Evolutionary conservation across 2,797 vertebrate species (phyloP).

Genomic region (Lacerta bilineata): DNA sequence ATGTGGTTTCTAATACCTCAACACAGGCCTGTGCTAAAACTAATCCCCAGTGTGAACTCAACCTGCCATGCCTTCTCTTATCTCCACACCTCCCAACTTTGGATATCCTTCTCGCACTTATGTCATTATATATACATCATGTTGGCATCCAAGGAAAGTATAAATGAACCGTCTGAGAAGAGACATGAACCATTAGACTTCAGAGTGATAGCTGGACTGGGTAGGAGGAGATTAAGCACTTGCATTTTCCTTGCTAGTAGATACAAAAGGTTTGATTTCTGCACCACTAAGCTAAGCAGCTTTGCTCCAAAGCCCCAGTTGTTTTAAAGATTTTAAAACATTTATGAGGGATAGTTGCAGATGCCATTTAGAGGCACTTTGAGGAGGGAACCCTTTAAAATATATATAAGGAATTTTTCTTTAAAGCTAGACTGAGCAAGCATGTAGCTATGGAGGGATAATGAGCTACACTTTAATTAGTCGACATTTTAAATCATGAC

Average conservation of each 20-base stretch:
- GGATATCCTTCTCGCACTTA: too few species aligned
- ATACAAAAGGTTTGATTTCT: slow-evolving; percentile 44
- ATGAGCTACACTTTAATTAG: slow-evolving; percentile 17
- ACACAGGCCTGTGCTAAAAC: too few species aligned
- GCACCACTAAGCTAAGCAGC: slow-evolving; percentile 32
- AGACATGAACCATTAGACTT: not conserved
- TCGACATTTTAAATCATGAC: slow-evolving; percentile 1
- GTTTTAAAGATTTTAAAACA: slow-evolving; percentile 52
- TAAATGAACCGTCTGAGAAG: not conserved
- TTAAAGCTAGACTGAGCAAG: not conserved
- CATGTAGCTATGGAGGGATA: slow-evolving; percentile 11
- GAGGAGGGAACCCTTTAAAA: slow-evolving; percentile 14
- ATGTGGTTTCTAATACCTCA: too few species aligned
- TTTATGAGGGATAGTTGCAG: not conserved
- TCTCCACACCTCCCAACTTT: too few species aligned
- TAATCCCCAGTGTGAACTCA: too few species aligned
- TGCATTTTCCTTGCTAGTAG: slow-evolving; percentile 4
- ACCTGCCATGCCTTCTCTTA: too few species aligned
- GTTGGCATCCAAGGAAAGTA: too few species aligned
- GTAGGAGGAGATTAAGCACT: slow-evolving; percentile 45
- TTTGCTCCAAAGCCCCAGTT: slow-evolving; percentile 39
- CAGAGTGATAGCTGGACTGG: not conserved
- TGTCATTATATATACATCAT: too few species aligned
- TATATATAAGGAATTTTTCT: slow-evolving; percentile 14
- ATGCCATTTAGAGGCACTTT: slow-evolving; percentile 21